Conservation (phyloP, 2,888 invertebrate genomes). For the Amiota minor region DNA sequence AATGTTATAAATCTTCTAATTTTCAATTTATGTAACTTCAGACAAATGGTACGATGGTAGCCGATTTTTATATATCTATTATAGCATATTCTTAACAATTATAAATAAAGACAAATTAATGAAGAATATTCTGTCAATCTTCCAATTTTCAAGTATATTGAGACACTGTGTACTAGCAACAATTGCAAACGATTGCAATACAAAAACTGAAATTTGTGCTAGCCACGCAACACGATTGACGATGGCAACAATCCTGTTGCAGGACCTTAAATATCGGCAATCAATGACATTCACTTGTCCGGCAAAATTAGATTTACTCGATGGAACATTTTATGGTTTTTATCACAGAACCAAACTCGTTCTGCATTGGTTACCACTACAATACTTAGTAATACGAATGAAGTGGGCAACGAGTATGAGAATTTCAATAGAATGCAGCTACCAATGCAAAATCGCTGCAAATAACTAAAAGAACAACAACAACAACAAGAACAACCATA, state of each 20-base stretch:
- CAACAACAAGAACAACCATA: neutral
- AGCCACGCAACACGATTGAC: slow-evolving; percentile 60
- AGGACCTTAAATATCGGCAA: slow-evolving; percentile 59
- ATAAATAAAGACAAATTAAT: too few relatives aligned
- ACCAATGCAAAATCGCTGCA: neutral
- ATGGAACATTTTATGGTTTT: slow-evolving; percentile 54
- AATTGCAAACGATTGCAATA: slow-evolving; percentile 32
- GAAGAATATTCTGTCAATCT: neutral
- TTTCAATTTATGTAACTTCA: too few relatives aligned
- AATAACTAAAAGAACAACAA: neutral
- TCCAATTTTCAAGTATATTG: neutral
- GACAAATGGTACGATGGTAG: too few relatives aligned
- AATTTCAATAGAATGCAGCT: neutral
- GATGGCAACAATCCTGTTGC: slow-evolving; percentile 57
- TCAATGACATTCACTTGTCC: slow-evolving; percentile 67
- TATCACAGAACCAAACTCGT: slow-evolving; percentile 20
- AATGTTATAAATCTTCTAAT: too few relatives aligned
- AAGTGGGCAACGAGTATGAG: neutral
- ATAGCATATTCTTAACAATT: too few relatives aligned
- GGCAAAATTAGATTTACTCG: slow-evolving; percentile 65
- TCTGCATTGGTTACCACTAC: slow-evolving; percentile 11
- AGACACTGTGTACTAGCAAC: slow-evolving; percentile 35
- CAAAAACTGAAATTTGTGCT: slow-evolving; percentile 50
- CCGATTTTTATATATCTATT: too few relatives aligned
- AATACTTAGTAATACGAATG: too few relatives aligned